A percentile compares a stretch with the other conserved stretches of the same genome.
Evolutionary conservation across 2,888 invertebrate genomes (phyloP).

Genomic region (Latrodectus hesperus): DNA sequence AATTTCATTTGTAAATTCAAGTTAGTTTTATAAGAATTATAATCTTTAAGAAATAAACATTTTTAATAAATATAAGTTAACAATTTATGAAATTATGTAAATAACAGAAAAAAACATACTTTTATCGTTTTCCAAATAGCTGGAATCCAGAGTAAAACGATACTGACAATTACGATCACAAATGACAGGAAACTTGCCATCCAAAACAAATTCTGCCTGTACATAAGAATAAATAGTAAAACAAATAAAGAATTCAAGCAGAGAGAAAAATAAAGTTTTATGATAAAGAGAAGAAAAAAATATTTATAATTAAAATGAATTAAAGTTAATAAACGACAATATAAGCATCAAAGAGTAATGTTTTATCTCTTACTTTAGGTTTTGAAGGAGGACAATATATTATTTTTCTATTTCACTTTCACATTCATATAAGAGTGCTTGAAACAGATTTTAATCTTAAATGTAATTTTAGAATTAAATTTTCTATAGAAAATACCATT

Average conservation of each 20-base stretch:
- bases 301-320: neutral
- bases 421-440: no score
- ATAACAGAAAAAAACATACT: slow-evolving; percentile 10
- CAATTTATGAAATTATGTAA: neutral
- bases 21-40: no score
- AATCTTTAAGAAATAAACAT: no score
- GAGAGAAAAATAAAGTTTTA: neutral
- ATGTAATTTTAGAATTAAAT: no score
- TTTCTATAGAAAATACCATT: no score
- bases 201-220: slow-evolving; percentile 52
- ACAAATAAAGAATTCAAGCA: neutral
- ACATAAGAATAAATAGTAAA: slow-evolving; percentile 36
- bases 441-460: no score
- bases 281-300: no score
- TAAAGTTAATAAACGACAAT: neutral
- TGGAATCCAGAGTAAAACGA: slow-evolving; percentile 82
- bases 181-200: slow-evolving; percentile 39
- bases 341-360: neutral
- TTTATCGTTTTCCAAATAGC: slow-evolving; percentile 80
- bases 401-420: no score
- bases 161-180: slow-evolving; percentile 39
- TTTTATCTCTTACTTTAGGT: no score
- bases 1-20: no score
- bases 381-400: no score
- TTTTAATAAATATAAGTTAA: neutral